A percentile compares a stretch with the other conserved stretches of the same genome.
phyloP scores from a whole-genome alignment of 1,140 invertebrate genomes.

The Drosophila burlai region DNA sequence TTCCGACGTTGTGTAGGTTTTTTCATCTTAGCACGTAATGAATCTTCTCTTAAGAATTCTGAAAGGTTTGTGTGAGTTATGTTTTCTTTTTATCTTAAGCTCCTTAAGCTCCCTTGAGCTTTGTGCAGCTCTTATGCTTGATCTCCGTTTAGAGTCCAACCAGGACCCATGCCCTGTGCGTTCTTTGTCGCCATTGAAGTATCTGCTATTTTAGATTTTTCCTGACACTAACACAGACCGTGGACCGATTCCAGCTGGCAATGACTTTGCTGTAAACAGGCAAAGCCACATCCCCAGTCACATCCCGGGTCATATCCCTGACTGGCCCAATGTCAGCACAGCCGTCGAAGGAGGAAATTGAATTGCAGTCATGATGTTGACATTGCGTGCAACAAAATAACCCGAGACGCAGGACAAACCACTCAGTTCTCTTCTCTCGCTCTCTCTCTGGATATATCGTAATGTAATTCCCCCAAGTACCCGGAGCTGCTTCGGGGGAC shows the following conservation, averaged over 20 bases:
- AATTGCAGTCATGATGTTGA: slow-evolving; percentile 78
- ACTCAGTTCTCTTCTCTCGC: slow-evolving; percentile 15
- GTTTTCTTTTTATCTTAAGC: not conserved
- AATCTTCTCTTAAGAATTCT: not conserved
- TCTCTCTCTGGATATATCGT: slow-evolving; percentile 20
- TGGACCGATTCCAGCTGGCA: slow-evolving; percentile 15
- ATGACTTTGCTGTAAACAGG: slow-evolving; percentile 19
- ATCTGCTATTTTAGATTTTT: slow-evolving; percentile 3
- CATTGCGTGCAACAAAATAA: slow-evolving; percentile 77
- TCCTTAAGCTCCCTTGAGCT: no score
- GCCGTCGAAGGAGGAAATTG: slow-evolving; percentile 62
- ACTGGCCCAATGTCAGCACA: slow-evolving; percentile 15
- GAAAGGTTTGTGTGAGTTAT: not conserved
- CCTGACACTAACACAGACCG: slow-evolving; percentile 4
- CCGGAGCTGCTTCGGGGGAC: not conserved
- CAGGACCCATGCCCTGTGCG: not conserved
- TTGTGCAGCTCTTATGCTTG: slow-evolving; percentile 1
- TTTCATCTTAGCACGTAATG: not conserved
- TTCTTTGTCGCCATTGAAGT: not conserved
- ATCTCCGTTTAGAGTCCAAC: not conserved
- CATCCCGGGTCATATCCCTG: not conserved
- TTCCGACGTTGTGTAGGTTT: no score
- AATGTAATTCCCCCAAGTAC: slow-evolving; percentile 66
- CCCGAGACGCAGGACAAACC: slow-evolving; percentile 21
- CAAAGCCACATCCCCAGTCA: slow-evolving; percentile 6